A percentile compares a stretch with the other conserved stretches of the same genome.
phyloP scores from a whole-genome alignment of 2,113 vertebrate species.

The Cebidichthys violaceus region DNA sequence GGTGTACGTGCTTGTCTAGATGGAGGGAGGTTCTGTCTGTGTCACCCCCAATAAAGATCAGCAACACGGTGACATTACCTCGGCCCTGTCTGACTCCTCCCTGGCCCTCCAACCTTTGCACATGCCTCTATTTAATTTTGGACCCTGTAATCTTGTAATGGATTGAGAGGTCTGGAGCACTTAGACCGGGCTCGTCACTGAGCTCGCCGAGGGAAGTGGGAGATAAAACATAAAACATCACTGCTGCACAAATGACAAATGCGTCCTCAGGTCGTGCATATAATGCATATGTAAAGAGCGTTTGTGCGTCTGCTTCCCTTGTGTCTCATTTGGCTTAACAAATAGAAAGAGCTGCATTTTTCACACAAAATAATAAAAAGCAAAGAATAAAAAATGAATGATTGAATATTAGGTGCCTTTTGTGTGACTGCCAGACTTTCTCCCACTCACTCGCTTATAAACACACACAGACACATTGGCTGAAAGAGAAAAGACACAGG shows the following conservation, averaged over 20 bases:
- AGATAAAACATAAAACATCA: conserved; percentile 45
- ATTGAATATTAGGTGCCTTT: conserved; percentile 25
- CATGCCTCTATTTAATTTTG: conserved; percentile 75
- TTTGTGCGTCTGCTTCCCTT: conserved; percentile 14
- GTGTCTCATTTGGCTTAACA: conserved; percentile 13
- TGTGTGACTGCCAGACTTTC: conserved; percentile 27
- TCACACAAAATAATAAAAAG: conserved; percentile 10
- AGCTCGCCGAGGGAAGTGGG: conserved; percentile 35
- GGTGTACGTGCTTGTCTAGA: conserved; percentile 38
- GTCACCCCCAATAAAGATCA: conserved; percentile 71
- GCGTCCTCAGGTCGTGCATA: background rate
- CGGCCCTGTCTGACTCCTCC: conserved; percentile 52
- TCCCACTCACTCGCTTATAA: conserved; percentile 7
- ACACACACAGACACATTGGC: conserved; percentile 22
- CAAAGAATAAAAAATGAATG: conserved; percentile 19
- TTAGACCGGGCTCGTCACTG: conserved; percentile 54
- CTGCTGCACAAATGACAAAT: conserved; percentile 31
- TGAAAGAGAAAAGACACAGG: conserved; percentile 17
- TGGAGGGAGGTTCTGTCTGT: conserved; percentile 53
- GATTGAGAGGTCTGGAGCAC: conserved; percentile 72
- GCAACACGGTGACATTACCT: conserved; percentile 71
- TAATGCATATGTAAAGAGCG: background rate
- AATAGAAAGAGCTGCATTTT: conserved; percentile 6
- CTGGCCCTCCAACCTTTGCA: conserved; percentile 68
- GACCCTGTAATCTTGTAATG: conserved; percentile 71